Evolutionary conservation across 2,797 vertebrate genomes (phyloP).

Genomic region (Chaunax sp.): DNA sequence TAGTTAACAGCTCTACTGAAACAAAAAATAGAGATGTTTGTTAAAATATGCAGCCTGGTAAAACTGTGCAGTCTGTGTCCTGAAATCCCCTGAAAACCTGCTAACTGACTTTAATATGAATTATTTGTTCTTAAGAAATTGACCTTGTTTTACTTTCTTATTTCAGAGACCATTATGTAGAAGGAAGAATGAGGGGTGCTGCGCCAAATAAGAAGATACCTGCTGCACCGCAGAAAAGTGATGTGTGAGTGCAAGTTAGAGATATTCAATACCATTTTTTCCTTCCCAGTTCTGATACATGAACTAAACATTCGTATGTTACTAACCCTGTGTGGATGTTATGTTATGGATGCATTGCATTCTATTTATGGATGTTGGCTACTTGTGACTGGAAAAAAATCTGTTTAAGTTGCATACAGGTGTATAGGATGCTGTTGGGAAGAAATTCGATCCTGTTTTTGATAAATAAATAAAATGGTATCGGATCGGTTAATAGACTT

Average conservation of each 20-base stretch:
- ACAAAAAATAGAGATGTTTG: neutral
- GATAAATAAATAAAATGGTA: neutral
- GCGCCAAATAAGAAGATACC: slow-evolving; percentile 97
- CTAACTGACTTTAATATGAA: neutral
- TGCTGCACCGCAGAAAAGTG: slow-evolving; percentile 95
- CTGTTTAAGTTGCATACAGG: too few species aligned
- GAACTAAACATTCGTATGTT: neutral
- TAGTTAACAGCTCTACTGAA: neutral
- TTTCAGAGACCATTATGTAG: slow-evolving; percentile 97
- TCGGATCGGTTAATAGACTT: neutral
- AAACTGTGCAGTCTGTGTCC: neutral
- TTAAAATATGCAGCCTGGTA: neutral
- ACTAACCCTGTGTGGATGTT: neutral
- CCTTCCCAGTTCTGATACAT: neutral
- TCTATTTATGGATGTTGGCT: too few species aligned
- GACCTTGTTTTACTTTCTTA: slow-evolving; percentile 10
- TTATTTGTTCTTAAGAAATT: neutral
- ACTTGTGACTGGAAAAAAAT: too few species aligned
- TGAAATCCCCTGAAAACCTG: slow-evolving; percentile 1
- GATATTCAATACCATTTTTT: neutral
- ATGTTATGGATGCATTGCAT: too few species aligned
- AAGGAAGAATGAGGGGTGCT: slow-evolving; percentile 99
- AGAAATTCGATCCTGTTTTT: neutral
- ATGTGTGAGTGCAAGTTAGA: slow-evolving; percentile 87
- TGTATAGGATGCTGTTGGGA: too few species aligned